Base-by-base conservation (phyloP, 2,113 vertebrate genomes). In the Antechinus flavipes region DNA sequence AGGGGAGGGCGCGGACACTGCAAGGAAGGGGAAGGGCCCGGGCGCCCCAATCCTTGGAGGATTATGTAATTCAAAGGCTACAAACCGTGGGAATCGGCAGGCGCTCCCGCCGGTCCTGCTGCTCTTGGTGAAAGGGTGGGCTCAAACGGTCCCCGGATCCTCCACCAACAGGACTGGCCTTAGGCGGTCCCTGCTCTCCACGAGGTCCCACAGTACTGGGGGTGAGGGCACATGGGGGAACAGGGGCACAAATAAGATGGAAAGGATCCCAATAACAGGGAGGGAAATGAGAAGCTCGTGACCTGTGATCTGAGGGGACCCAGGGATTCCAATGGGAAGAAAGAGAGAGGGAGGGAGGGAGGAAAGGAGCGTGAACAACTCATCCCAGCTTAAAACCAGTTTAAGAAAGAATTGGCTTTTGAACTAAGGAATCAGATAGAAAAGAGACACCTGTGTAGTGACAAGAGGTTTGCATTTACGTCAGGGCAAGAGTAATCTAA, bases 1-100 rank as follows among this genome's bases (percentile, higher is more conserved):
- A 91, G 92, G 2, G 61, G 3, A 54, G 50, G 47, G 91, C 52
- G 90, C 12, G 42, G 42, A 58, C 76, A 95, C 54, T 30, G 22
- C 68, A 93, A 49, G 90, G 56, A 95, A 91, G 95, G 95, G 91
- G 96, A 94, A 96, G 95, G 54, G 91, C 91, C 84, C 97, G 93
- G 93, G 95, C 93, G 93, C 91, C 97, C 92, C 95, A 7, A 93
- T 53, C 94, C 90, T 35, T 91, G 93, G 94, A 84, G 96, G 50
- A 26, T 91, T 96, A 95, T 91, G 30, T 16, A 95, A 94, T 91
- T 91, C 76, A 54, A 53, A 94, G 89, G 93, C 46, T 96, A 2
- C 93, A 91, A 93, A 92, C 30, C 47, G 6, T 93, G 68, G 91
- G 93, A 95, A 95, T 92, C 94, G 95, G 93, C 91, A 95, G 52